Percentiles rank a stretch among this genome's conserved stretches.
phyloP scores from a whole-genome alignment of 2,797 vertebrate species.

The Iguana delicatissima region DNA sequence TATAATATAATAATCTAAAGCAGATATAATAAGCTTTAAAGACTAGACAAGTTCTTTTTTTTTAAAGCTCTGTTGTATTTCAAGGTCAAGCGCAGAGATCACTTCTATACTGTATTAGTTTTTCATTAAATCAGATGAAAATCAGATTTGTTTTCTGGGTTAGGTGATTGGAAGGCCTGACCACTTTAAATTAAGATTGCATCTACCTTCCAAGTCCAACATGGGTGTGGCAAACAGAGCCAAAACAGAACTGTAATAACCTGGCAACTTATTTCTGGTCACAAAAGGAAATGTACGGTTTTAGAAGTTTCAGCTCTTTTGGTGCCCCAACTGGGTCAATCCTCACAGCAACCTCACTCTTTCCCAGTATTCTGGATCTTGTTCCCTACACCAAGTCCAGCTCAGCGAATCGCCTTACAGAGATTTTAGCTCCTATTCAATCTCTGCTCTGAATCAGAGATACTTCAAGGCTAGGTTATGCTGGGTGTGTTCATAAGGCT shows the following conservation, averaged over 20 bases:
- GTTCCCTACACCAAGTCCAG: neutral
- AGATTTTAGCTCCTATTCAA: neutral
- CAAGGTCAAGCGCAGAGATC: neutral
- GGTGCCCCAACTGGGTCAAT: neutral
- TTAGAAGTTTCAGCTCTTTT: neutral
- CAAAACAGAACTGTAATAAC: neutral
- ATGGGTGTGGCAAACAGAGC: neutral
- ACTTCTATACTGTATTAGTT: neutral
- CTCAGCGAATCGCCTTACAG: neutral
- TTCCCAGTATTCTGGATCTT: neutral
- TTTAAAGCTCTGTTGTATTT: neutral
- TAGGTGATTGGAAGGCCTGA: neutral
- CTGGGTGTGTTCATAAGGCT: neutral
- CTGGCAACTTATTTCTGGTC: neutral
- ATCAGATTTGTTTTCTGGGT: conserved; percentile 1
- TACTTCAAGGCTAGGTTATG: neutral
- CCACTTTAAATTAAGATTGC: neutral
- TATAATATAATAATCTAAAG: neutral
- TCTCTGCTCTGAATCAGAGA: neutral
- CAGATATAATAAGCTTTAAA: neutral
- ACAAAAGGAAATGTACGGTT: neutral
- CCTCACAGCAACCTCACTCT: neutral
- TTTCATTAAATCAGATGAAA: neutral
- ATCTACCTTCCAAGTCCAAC: neutral
- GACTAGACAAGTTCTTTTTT: neutral